phyloP scores from a whole-genome alignment of 2,888 invertebrate species.

The Mechanitis mazaeus region DNA sequence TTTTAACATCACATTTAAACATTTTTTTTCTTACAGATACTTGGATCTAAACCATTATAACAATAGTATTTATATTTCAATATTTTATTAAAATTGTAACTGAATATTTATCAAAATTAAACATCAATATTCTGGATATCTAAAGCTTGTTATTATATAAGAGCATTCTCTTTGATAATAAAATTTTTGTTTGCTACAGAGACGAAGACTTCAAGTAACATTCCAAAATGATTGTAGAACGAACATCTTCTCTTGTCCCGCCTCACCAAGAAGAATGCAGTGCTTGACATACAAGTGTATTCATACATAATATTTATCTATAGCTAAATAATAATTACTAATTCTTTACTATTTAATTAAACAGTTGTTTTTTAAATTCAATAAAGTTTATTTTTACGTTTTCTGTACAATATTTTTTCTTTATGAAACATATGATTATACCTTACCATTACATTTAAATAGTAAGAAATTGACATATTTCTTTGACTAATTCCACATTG shows the following conservation, averaged over 20 bases:
- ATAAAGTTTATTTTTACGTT: conserved; percentile 74
- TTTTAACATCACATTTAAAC: conserved; percentile 2
- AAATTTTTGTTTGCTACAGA: conserved; percentile 69
- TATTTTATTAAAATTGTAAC: no score
- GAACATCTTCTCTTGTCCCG: conserved; percentile 26
- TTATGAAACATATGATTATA: conserved; percentile 16
- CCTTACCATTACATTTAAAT: conserved; percentile 19
- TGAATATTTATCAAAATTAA: no score
- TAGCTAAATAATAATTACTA: conserved; percentile 24
- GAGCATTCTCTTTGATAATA: no score
- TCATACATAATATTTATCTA: conserved; percentile 52
- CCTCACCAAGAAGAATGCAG: conserved; percentile 23
- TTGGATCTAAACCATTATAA: no score
- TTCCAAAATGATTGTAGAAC: conserved; percentile 65
- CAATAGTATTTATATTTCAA: no score
- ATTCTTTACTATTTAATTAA: conserved; percentile 50
- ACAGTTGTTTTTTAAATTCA: conserved; percentile 64
- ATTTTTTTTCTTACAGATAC: no score
- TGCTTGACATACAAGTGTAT: conserved; percentile 25
- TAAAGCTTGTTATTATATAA: background rate
- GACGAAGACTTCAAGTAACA: conserved; percentile 71
- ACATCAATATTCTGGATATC: no score
- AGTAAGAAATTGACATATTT: conserved; percentile 52
- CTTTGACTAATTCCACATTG: conserved; percentile 49
- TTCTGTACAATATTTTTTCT: conserved; percentile 50